Percentiles rank a stretch among this genome's conserved stretches.
Conservation (phyloP, 2,797 vertebrate species). For the Pangasius larnaudii region DNA sequence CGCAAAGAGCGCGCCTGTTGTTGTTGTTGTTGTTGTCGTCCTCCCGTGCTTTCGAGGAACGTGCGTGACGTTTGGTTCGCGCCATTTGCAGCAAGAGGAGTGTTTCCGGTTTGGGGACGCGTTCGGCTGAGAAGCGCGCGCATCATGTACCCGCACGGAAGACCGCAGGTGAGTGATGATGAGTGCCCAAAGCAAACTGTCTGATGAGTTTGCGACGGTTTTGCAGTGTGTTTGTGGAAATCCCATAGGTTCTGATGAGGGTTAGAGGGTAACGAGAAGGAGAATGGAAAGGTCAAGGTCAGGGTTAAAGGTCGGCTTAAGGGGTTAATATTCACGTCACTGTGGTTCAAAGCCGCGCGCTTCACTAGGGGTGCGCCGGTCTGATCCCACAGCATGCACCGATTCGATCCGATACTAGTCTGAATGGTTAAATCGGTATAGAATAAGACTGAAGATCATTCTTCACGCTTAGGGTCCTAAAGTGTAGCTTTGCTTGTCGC, state of each 20-base stretch:
- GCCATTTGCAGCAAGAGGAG: background rate
- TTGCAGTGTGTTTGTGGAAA: background rate
- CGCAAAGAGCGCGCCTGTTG: background rate
- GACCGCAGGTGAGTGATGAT: constrained; percentile 54
- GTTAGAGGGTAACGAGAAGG: background rate
- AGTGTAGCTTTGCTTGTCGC: background rate
- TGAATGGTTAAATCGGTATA: background rate
- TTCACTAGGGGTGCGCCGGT: background rate
- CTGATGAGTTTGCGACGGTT: background rate
- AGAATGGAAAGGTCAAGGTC: constrained; percentile 29
- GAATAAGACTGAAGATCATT: background rate
- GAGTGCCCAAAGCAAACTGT: too few species aligned
- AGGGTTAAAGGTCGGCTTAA: constrained; percentile 19
- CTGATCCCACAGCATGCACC: background rate
- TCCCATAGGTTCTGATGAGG: background rate
- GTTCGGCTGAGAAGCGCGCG: constrained; percentile 15
- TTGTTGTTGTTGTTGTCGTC: background rate
- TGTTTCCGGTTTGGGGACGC: constrained; percentile 44
- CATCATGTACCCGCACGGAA: constrained; percentile 60
- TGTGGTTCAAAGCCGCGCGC: background rate
- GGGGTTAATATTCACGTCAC: background rate
- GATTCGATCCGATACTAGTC: background rate
- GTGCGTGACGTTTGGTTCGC: background rate
- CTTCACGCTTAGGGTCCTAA: background rate
- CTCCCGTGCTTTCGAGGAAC: constrained; percentile 18